Evolutionary conservation across 2,888 invertebrate genomes (phyloP).

Genomic region (Agrilus biguttatus): DNA sequence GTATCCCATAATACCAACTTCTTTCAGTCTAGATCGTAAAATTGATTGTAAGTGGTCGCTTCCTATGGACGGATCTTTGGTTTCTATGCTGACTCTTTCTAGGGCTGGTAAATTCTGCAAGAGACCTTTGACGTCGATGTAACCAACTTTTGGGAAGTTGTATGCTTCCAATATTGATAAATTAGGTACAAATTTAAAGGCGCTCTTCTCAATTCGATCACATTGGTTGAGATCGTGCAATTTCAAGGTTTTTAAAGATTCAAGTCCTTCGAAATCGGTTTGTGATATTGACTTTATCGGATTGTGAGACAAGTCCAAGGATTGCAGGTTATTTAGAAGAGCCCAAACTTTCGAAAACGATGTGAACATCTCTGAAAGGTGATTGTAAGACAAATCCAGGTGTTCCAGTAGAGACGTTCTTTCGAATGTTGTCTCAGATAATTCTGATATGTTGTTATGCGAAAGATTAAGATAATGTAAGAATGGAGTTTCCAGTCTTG

Average conservation of each 20-base stretch:
- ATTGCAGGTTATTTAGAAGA: constrained; percentile 53
- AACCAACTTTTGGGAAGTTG: constrained; percentile 66
- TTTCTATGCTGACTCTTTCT: constrained; percentile 68
- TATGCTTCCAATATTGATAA: constrained; percentile 55
- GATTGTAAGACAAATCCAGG: constrained; percentile 64
- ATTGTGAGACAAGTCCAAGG: constrained; percentile 70
- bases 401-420: constrained; percentile 65
- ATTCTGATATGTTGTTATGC: constrained; percentile 50
- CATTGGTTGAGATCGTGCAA: constrained; percentile 54
- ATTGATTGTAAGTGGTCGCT: constrained; percentile 68
- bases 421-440: constrained; percentile 56
- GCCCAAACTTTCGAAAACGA: constrained; percentile 53
- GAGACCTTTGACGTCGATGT: constrained; percentile 74
- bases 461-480: constrained; percentile 65
- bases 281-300: constrained; percentile 64
- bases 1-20: constrained; percentile 59
- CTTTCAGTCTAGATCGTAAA: constrained; percentile 62
- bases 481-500: constrained; percentile 72
- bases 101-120: constrained; percentile 60
- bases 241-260: constrained; percentile 47
- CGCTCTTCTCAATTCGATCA: constrained; percentile 66
- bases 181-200: constrained; percentile 59
- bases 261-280: constrained; percentile 59
- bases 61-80: constrained; percentile 69
- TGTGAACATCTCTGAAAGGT: constrained; percentile 42